phyloP scores from a whole-genome alignment of 2,113 vertebrate species.

The Antennarius striatus region DNA sequence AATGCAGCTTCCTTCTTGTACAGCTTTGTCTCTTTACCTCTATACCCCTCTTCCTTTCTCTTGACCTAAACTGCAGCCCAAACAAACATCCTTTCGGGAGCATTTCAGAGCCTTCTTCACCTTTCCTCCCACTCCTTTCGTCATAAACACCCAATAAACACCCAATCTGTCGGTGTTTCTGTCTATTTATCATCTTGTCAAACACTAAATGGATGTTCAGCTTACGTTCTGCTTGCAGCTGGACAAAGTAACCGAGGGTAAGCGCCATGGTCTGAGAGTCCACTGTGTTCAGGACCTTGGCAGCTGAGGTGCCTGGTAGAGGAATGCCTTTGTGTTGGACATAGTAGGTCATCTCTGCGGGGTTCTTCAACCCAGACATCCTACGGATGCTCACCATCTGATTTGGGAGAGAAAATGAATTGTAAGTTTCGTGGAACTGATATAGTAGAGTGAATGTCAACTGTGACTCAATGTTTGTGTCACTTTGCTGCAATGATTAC shows the following conservation, averaged over 20 bases:
- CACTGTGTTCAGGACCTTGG: constrained; percentile 95
- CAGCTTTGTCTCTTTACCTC: neutral
- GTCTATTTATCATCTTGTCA: constrained; percentile 27
- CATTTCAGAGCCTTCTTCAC: constrained; percentile 42
- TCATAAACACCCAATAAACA: constrained; percentile 22
- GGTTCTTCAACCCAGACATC: constrained; percentile 88
- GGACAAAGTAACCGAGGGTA: constrained; percentile 94
- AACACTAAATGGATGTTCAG: constrained; percentile 24
- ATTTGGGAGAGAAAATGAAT: constrained; percentile 16
- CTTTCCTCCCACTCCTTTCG: constrained; percentile 24
- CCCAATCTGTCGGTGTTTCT: constrained; percentile 19
- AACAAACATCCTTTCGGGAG: constrained; percentile 56
- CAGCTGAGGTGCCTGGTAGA: constrained; percentile 87
- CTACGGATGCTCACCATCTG: constrained; percentile 97
- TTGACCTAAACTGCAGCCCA: constrained; percentile 45
- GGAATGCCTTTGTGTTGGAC: constrained; percentile 87
- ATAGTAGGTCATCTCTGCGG: constrained; percentile 94
- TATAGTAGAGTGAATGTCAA: no score
- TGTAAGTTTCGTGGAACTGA: no score
- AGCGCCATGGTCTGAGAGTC: constrained; percentile 97
- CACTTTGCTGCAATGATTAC: no score
- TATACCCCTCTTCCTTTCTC: constrained; percentile 6
- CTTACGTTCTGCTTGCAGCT: constrained; percentile 97
- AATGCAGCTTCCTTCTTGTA: constrained; percentile 28
- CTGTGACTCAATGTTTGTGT: no score